Base-by-base conservation (phyloP, 2,113 vertebrate genomes). In the Seriola aureovittata region DNA sequence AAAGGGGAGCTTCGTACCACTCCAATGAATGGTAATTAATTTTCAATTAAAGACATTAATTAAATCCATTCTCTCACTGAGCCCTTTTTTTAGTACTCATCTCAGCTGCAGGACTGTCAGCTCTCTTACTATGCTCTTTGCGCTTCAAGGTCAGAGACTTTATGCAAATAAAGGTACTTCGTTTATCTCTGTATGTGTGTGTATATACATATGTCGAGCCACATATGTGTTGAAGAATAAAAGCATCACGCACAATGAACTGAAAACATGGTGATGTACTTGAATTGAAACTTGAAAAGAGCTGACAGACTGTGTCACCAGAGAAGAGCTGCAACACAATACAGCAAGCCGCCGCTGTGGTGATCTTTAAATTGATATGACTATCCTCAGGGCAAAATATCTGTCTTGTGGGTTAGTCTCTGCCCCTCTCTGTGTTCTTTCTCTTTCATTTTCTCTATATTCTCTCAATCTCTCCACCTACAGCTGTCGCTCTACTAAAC, bases 1-100 rank as follows among this genome's bases (percentile, higher is more conserved):
- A 78, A 68, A 44, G 75, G 13, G 50, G 79, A 44, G 52, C 36
- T 57, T 78, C 1, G 19, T 23, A 84, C 72, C 71, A 75, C 85
- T 76, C 64, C 77, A 78, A 34, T 76, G 82, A 80, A 71, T 81
- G 76, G 78, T 86, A 86, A 93, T 93, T 94, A 70, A 90, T 90
- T 94, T 91, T 90, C 77, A 87, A 91, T 91, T 92, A 91, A 89
- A 88, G 62, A 21, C 75, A 80, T 80, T 90, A 85, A 93, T 91
- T 86, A 78, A 89, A 87, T 52, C 46, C 29, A 57, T 83, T 91
- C 64, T 85, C 71, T 70, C 10, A 38, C 32, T 5, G n/a, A 70
- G 72, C 21, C 64, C 57, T 52, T 58, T 46, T 79, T 83, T 75
- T 40, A 40, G n/a, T 13, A 4, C 48, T 77, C 11, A 19, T 48